Base-by-base conservation (phyloP, 2,113 vertebrate species). In the Hassar affinis region DNA sequence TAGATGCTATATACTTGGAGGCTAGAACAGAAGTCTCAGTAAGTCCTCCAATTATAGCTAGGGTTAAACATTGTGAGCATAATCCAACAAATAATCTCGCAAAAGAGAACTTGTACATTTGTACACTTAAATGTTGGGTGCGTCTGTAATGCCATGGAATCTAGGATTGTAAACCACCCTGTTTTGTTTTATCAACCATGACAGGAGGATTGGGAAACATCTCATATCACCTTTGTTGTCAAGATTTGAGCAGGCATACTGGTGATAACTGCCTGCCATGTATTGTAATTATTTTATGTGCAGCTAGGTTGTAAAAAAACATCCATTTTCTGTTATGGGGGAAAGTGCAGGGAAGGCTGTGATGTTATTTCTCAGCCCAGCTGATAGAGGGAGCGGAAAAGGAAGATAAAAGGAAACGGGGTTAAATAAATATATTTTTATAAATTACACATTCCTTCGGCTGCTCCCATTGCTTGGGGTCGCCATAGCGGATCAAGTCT, bases 131-230 rank as follows among this genome's bases (percentile, higher is more conserved):
- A 8, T 45, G 57, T 10, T 51, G 38, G 54, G 42, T 64, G 45
- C 7, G 0, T 22, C 27, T 56, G 79, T 27, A 56, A 54, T 18
- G 5, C 8, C 35, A 9, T 69, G 47, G 57, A 38, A 81, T 69
- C 79, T 49, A 25, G 18, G 51, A 18, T 42, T 56, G 49, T 69
- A 81, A 42, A 54, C 18, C 27, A 52, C 35, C 51, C n/a, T 57
- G 66, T 47, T 72, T 56, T 57, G 33, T 72, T 81, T 81, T 71
- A 71, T 57, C 18, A 27, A 18, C 51, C 66, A 38, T 25, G 35
- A 64, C 27, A 69, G 68, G 49, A 69, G 64, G 30, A 45, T 52
- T 42, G 80, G 8, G 49, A 47, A 81, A 81, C 56, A 54, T 72
- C 66, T 81, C 38, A 6, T 57, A 27, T 59, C 54, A 6, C 38